These are phyloP conservation scores for Labeo rohita DNA, from an alignment of 2,113 vertebrate genomes.

Conservation along the genomic window DNA sequence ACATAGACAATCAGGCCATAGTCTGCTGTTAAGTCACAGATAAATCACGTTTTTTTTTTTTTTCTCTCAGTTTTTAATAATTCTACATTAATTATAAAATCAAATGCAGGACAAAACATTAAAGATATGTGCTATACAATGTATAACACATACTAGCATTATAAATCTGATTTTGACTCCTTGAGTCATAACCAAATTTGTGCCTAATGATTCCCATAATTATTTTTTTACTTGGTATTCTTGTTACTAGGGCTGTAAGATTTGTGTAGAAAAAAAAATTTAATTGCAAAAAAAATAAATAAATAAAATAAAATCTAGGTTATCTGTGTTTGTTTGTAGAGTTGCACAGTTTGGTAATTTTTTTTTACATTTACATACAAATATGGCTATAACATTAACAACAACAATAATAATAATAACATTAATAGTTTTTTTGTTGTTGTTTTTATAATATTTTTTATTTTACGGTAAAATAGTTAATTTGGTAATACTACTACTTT, in stretches of 20 bases:
- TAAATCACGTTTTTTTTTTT: too few species aligned
- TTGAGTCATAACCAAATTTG: too few species aligned
- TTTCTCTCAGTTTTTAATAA: background rate
- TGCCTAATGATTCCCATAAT: background rate
- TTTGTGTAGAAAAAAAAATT: background rate
- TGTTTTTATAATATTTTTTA: too few species aligned
- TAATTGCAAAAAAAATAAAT: background rate
- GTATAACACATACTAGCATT: background rate
- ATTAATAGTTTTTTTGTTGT: too few species aligned
- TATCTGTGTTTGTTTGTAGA: background rate
- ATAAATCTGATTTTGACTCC: too few species aligned
- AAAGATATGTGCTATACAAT: background rate
- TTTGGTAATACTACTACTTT: too few species aligned
- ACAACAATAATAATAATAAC: too few species aligned
- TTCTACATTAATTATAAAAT: background rate
- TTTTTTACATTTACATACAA: too few species aligned
- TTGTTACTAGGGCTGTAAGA: background rate
- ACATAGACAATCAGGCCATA: background rate
- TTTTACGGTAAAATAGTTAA: too few species aligned
- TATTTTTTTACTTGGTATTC: background rate
- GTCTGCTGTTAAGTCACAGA: background rate
- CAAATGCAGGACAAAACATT: background rate
- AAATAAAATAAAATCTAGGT: background rate
- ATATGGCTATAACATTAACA: too few species aligned
- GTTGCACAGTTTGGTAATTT: too few species aligned